A percentile compares a stretch with the other conserved stretches of the same genome.
phyloP scores from a whole-genome alignment of 1,140 invertebrate species.

The Propsilocerus akamusi region DNA sequence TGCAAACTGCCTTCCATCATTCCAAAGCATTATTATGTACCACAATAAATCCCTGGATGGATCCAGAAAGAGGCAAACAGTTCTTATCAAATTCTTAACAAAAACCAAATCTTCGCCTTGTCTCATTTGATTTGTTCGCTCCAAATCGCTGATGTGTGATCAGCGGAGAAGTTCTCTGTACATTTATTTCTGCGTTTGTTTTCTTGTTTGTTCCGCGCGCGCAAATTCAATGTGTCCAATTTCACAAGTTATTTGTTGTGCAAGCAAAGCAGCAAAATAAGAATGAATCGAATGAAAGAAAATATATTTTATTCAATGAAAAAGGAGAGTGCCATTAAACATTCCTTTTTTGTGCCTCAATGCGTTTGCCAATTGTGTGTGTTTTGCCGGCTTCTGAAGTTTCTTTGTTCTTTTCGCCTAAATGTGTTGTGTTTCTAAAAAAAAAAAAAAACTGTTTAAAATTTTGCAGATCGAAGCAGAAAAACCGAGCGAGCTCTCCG shows the following conservation, averaged over 20 bases:
- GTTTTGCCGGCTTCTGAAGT: neutral
- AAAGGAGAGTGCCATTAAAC: conserved; percentile 1
- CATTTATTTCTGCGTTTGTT: too few species aligned
- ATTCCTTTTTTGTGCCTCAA: conserved; percentile 1
- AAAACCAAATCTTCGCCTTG: too few species aligned
- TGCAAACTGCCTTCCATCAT: too few species aligned
- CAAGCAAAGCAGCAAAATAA: neutral
- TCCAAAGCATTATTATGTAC: too few species aligned
- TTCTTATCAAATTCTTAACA: too few species aligned
- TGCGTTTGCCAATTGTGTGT: too few species aligned
- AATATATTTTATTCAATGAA: conserved; percentile 2
- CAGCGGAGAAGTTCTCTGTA: too few species aligned
- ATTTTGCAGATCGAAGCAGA: neutral
- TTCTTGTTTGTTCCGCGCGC: neutral
- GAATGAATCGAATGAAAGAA: neutral
- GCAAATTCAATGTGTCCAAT: neutral
- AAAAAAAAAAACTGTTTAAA: neutral
- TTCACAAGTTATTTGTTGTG: conserved; percentile 2
- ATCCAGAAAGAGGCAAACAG: too few species aligned
- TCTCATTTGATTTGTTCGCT: too few species aligned
- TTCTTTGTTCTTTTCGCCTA: neutral
- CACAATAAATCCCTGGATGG: too few species aligned
- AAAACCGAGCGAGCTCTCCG: too few species aligned
- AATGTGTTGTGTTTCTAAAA: conserved; percentile 1
- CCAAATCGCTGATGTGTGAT: too few species aligned